Conservation (phyloP, 2,113 vertebrate species). For the Martes martes region DNA sequence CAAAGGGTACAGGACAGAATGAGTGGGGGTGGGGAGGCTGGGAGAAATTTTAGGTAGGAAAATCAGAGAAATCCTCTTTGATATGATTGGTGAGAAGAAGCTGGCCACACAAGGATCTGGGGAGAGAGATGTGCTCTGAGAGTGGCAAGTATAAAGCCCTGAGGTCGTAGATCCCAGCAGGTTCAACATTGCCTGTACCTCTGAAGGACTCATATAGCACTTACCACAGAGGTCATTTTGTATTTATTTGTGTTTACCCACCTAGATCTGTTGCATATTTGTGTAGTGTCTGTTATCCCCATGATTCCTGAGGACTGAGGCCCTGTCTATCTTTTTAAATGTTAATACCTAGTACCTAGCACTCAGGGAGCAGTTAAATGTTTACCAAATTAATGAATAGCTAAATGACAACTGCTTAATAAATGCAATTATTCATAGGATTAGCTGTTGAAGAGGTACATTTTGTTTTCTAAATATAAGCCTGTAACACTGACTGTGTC, state of each 20-base stretch:
- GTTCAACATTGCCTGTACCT: background rate
- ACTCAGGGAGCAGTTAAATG: background rate
- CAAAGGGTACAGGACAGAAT: background rate
- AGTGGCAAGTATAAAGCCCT: background rate
- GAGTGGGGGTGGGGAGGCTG: background rate
- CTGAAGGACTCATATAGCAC: background rate
- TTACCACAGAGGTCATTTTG: background rate
- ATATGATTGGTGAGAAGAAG: background rate
- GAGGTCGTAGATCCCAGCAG: too few species aligned
- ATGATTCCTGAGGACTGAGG: background rate
- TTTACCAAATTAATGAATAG: background rate
- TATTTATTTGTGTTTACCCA: background rate
- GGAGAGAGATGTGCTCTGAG: background rate
- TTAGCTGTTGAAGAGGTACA: background rate
- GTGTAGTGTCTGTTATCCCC: background rate
- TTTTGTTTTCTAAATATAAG: constrained; percentile 24
- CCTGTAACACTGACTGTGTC: background rate
- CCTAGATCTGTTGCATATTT: background rate
- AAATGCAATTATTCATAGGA: background rate
- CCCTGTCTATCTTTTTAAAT: background rate
- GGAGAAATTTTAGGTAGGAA: background rate
- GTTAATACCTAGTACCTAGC: background rate
- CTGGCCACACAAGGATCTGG: background rate
- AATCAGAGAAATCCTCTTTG: background rate
- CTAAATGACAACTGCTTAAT: background rate